Evolutionary conservation across 1,140 invertebrate species (phyloP).

Genomic region (Drosophila aff.): DNA sequence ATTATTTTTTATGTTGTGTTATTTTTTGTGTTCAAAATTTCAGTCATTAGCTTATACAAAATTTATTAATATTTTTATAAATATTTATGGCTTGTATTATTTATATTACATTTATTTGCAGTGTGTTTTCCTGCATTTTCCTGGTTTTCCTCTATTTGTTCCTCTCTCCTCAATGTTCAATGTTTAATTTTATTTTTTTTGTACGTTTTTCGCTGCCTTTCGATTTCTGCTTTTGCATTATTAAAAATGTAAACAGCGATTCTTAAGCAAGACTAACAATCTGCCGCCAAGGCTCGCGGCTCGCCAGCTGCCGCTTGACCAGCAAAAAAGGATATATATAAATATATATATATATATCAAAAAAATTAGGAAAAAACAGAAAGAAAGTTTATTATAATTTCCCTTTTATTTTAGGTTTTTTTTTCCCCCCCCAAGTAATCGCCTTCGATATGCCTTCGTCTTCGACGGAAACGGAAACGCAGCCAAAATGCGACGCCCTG

Average conservation of each 20-base stretch:
- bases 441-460: constrained; percentile 63
- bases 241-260: constrained; percentile 74
- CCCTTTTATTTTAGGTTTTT: constrained; percentile 35
- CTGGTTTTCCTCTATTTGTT: background rate
- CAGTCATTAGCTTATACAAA: too few relatives aligned
- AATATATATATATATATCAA: background rate
- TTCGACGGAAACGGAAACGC: constrained; percentile 80
- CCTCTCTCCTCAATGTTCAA: constrained; percentile 27
- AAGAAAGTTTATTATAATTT: constrained; percentile 74
- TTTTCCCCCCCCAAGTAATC: constrained; percentile 43
- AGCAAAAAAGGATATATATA: background rate
- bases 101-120: background rate
- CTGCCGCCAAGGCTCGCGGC: constrained; percentile 3
- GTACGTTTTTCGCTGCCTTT: constrained; percentile 27
- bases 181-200: constrained; percentile 67
- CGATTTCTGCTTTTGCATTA: constrained; percentile 70
- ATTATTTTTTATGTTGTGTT: too few relatives aligned
- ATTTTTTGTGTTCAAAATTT: too few relatives aligned
- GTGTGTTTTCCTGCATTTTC: background rate
- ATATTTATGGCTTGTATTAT: too few relatives aligned
- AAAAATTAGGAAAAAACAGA: constrained; percentile 31
- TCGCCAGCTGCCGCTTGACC: constrained; percentile 58
- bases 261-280: constrained; percentile 35
- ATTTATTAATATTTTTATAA: too few relatives aligned
- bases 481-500: constrained; percentile 79